Evolutionary conservation across 2,888 invertebrate species (phyloP).

Genomic region (Torymus auratus): DNA sequence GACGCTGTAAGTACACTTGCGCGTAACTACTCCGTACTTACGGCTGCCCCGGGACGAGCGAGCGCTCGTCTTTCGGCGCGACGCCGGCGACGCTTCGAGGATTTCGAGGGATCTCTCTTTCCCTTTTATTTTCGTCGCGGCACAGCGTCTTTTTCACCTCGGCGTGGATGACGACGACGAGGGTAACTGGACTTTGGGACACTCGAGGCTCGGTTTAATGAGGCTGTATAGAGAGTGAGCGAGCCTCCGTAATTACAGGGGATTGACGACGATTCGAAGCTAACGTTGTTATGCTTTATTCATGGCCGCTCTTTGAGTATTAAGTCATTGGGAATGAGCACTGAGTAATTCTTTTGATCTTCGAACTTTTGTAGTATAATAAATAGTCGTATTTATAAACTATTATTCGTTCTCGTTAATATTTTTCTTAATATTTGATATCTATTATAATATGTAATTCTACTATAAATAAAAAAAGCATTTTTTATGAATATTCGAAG

Average conservation of each 20-base stretch:
- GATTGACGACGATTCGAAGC: conserved; percentile 14
- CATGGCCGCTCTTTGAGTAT: too few species aligned
- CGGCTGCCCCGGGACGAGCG: not conserved
- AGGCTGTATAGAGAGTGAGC: not conserved
- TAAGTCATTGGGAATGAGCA: too few species aligned
- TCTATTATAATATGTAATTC: too few species aligned
- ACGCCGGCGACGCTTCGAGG: not conserved
- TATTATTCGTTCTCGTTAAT: too few species aligned
- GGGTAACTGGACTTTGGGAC: not conserved
- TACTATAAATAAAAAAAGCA: too few species aligned
- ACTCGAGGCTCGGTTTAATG: conserved; percentile 34
- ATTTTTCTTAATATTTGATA: too few species aligned
- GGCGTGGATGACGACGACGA: not conserved
- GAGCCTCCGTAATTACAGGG: conserved; percentile 17
- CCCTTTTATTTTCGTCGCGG: conserved; percentile 18
- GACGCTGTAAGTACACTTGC: not conserved
- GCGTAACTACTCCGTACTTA: not conserved
- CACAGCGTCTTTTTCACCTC: conserved; percentile 3
- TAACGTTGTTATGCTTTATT: too few species aligned
- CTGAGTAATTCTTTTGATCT: too few species aligned
- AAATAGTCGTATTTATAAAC: too few species aligned
- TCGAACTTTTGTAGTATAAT: too few species aligned
- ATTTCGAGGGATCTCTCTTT: conserved; percentile 21
- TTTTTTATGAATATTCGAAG: too few species aligned
- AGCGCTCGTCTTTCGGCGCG: not conserved